Conservation (phyloP, 2,113 vertebrate genomes). For the Semicossyphus pulcher region DNA sequence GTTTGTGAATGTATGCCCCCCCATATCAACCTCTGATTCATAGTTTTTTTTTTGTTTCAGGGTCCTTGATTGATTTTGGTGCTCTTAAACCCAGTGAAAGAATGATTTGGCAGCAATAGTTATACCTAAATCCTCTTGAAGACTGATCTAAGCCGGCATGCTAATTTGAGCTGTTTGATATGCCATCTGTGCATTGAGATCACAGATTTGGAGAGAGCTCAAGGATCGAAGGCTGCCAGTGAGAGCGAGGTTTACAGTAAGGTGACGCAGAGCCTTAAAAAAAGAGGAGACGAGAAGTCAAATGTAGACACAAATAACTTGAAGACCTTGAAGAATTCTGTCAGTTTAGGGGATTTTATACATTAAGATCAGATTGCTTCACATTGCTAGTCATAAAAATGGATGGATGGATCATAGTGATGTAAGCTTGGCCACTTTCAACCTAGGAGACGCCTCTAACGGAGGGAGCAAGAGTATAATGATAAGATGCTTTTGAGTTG, state of each 20-base stretch:
- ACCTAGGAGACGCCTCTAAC: too few species aligned
- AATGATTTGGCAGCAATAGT: neutral
- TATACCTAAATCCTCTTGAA: neutral
- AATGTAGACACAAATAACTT: neutral
- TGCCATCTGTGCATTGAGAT: slow-evolving; percentile 38
- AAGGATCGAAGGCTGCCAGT: slow-evolving; percentile 22
- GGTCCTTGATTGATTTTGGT: neutral
- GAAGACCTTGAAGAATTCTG: neutral
- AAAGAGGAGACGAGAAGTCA: slow-evolving; percentile 1
- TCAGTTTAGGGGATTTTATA: too few species aligned
- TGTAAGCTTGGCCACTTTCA: too few species aligned
- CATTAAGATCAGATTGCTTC: too few species aligned
- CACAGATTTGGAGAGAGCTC: slow-evolving; percentile 8
- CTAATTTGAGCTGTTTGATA: slow-evolving; percentile 39
- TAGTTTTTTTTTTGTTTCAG: neutral
- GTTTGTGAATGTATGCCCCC: neutral
- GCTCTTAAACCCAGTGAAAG: neutral
- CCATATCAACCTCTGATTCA: neutral
- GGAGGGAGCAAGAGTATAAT: neutral
- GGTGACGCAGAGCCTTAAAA: neutral
- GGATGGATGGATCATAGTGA: too few species aligned
- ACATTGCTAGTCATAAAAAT: too few species aligned
- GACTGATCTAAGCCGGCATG: slow-evolving; percentile 3
- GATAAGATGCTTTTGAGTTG: neutral
- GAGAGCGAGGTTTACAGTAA: slow-evolving; percentile 11